These are phyloP conservation scores for Amphibalanus amphitrite DNA, from an alignment of 1,140 invertebrate genomes.

Conservation along the genomic window DNA sequence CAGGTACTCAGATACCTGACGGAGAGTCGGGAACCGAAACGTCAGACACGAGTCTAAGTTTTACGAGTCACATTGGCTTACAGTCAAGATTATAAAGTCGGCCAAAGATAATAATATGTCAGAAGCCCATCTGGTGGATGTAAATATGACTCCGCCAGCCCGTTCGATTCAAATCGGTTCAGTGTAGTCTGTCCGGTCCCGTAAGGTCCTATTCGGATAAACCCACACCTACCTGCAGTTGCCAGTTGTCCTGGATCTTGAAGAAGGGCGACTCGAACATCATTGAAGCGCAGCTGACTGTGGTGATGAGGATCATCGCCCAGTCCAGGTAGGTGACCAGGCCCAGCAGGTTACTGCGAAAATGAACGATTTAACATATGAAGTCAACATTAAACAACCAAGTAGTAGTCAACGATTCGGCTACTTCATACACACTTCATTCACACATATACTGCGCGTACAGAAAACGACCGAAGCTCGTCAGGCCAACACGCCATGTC, in stretches of 20 bases:
- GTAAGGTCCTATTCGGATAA: too few relatives aligned
- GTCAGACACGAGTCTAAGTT: too few relatives aligned
- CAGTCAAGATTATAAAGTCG: too few relatives aligned
- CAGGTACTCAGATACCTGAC: slow-evolving; percentile 91
- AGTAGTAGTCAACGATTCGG: slow-evolving; percentile 1
- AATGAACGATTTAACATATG: slow-evolving; percentile 6
- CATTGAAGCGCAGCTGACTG: slow-evolving; percentile 94
- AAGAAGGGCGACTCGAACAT: slow-evolving; percentile 91
- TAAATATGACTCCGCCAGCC: too few relatives aligned
- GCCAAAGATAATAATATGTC: too few relatives aligned
- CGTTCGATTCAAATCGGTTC: too few relatives aligned
- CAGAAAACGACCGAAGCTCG: too few relatives aligned
- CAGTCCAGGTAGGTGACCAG: slow-evolving; percentile 97
- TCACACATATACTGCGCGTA: too few relatives aligned
- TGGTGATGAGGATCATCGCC: slow-evolving; percentile 98
- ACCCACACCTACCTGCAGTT: slow-evolving; percentile 28
- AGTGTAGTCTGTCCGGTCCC: too few relatives aligned
- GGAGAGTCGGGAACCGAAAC: slow-evolving; percentile 10
- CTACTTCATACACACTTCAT: neutral
- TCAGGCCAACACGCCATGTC: too few relatives aligned
- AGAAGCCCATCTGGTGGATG: too few relatives aligned
- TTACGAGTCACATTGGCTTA: too few relatives aligned
- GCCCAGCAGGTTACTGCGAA: slow-evolving; percentile 75
- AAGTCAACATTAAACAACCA: slow-evolving; percentile 9
- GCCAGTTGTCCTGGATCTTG: slow-evolving; percentile 35